Base-by-base conservation (phyloP, 2,797 vertebrate species). In the Sebastes dallii region DNA sequence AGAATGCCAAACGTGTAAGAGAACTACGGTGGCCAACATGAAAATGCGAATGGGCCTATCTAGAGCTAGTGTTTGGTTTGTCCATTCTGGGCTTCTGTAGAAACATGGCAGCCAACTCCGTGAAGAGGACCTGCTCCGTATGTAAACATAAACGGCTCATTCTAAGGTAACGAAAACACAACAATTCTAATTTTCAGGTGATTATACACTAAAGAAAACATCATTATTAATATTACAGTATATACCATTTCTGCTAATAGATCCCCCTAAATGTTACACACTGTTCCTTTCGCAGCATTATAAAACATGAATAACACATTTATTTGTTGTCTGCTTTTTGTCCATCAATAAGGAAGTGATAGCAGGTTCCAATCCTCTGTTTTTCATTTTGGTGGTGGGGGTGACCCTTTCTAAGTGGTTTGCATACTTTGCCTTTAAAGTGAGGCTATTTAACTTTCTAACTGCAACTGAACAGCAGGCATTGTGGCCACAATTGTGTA, bases 21-120 rank as follows among this genome's bases (percentile, higher is more conserved):
- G 46, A n/a, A 52, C 18, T 50, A n/a, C 0, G 18, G 46, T 20
- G 46, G 0, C 46, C 1, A 1, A 52, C 46, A 50, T 20, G 18
- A 50, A 20, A 50, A 50, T 20, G 18, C 0, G 0, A 50, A 50
- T 50, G 0, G 42, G 0, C 42, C 16, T 0, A 20, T 50, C 18
- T 50, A 50, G 18, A 50, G 18, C 46, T 20, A 50, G 46, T 20
- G 46, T 50, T 50, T 50, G 46, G 46, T 50, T 50, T 50, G 46
- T 20, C 8, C 18, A 9, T 50, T 50, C 46, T 50, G 0, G 46
- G 46, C 46, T 20, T 0, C 46, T 50, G 46, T 50, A 20, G 46
- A 50, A 50, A 50, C 18, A 50, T 50, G 46, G 18, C 16, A 0
- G 46, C 46, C 46, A 0, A 50, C 46, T 50, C 18, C 46, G 16